These are phyloP conservation scores for Onychostruthus taczanowskii DNA, from an alignment of 2,113 vertebrate species.

Conservation along the genomic window DNA sequence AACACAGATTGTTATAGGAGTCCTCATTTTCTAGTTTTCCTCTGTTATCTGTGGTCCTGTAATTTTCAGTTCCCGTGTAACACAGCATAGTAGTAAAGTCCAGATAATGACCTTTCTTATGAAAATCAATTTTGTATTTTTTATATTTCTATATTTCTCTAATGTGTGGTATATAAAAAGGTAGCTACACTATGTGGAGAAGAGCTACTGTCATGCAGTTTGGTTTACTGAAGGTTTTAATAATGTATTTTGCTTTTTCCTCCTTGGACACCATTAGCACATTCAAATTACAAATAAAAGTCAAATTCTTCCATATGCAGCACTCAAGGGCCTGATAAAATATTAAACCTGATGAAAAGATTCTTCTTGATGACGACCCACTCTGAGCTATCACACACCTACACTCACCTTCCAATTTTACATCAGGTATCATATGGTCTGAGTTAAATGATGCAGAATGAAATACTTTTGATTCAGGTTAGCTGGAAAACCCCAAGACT, in stretches of 20 bases:
- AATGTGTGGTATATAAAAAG: not conserved
- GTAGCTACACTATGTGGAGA: not conserved
- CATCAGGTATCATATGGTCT: not conserved
- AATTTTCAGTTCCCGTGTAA: fast-evolving
- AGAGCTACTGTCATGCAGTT: not conserved
- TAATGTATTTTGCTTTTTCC: not conserved
- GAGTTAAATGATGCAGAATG: not conserved
- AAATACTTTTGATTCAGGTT: not conserved
- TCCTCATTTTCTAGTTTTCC: not conserved
- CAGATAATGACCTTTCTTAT: not conserved
- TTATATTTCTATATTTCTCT: not conserved
- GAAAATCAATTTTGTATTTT: not conserved
- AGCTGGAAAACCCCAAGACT: not conserved
- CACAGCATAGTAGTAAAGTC: not conserved
- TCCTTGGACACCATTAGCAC: not conserved
- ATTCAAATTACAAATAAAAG: not conserved
- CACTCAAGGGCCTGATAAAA: not conserved
- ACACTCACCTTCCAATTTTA: not conserved
- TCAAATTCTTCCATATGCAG: not conserved
- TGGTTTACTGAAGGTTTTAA: not conserved
- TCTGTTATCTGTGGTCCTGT: not conserved
- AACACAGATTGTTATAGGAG: fast-evolving
- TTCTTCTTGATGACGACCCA: not conserved
- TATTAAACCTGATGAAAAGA: not conserved
- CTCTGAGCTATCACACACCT: not conserved